Evolutionary conservation across 1,140 invertebrate species (phyloP).

Genomic region (Drosophila sechellia): DNA sequence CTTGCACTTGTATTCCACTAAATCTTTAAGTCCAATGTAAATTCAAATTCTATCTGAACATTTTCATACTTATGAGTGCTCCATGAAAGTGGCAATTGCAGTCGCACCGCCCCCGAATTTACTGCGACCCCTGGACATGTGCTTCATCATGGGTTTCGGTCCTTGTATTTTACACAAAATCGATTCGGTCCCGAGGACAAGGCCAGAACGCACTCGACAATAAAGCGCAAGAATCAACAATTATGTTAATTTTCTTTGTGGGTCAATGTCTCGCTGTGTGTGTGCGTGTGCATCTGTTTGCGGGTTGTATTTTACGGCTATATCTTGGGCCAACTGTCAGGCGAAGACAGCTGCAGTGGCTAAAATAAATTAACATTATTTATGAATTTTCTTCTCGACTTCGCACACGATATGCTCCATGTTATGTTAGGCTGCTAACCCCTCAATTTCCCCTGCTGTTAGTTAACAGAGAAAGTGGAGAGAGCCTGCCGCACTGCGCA

Average conservation of each 20-base stretch:
- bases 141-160: constrained; percentile 19
- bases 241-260: constrained; percentile 76
- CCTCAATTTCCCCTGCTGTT: constrained; percentile 61
- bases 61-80: background rate
- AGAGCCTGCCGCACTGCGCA: constrained; percentile 45
- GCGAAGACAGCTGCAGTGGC: constrained; percentile 51
- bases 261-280: constrained; percentile 63
- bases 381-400: constrained; percentile 42
- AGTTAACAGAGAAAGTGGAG: constrained; percentile 9
- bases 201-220: constrained; percentile 59
- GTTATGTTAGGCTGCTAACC: background rate
- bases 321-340: constrained; percentile 57
- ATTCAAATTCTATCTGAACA: background rate
- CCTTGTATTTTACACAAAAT: constrained; percentile 33
- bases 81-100: background rate
- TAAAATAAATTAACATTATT: constrained; percentile 68
- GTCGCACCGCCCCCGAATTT: background rate
- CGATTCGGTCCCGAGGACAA: constrained; percentile 37
- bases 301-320: constrained; percentile 48
- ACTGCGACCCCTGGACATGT: background rate
- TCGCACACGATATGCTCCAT: constrained; percentile 17
- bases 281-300: background rate
- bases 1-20: too few species aligned
- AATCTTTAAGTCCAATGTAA: too few species aligned
- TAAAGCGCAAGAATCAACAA: constrained; percentile 73